Percentiles rank a stretch among this genome's conserved stretches.
Evolutionary conservation across 2,888 invertebrate genomes (phyloP).

Genomic region (Tortricodes alternella): DNA sequence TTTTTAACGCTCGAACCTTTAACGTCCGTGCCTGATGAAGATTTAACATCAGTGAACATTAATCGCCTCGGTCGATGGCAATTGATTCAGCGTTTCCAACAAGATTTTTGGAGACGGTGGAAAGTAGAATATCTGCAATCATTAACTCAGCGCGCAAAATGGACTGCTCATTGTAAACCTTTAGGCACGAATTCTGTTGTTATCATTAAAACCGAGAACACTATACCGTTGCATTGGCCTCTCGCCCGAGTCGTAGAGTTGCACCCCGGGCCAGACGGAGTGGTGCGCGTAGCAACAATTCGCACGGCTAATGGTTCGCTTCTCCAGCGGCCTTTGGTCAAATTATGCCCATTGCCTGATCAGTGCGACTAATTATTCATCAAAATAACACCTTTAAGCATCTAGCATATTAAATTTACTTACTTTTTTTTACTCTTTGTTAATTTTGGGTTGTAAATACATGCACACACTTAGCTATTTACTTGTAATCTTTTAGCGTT

Average conservation of each 20-base stretch:
- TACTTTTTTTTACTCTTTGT: background rate
- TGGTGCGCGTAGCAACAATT: slow-evolving; percentile 22
- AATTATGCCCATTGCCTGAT: slow-evolving; percentile 7
- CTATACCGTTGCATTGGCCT: slow-evolving; percentile 16
- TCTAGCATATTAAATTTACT: background rate
- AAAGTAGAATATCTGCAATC: slow-evolving; percentile 12
- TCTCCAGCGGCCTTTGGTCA: slow-evolving; percentile 11
- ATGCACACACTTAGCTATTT: background rate
- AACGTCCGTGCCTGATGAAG: background rate
- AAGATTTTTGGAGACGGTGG: slow-evolving; percentile 33
- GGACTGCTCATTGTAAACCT: slow-evolving; percentile 20
- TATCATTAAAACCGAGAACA: slow-evolving; percentile 15
- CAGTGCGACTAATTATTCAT: background rate
- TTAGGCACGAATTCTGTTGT: slow-evolving; percentile 3
- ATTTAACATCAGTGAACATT: background rate
- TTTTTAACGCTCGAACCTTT: slow-evolving; percentile 2
- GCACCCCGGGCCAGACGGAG: slow-evolving; percentile 20
- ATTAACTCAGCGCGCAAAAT: slow-evolving; percentile 37
- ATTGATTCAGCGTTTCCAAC: slow-evolving; percentile 20
- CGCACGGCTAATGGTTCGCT: slow-evolving; percentile 6
- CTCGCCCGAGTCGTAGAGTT: slow-evolving; percentile 6
- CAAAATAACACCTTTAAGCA: background rate
- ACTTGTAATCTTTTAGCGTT: background rate
- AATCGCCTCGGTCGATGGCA: slow-evolving; percentile 22
- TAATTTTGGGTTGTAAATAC: background rate